Conservation (phyloP, 2,888 invertebrate species). For the Orchesella flavescens region DNA sequence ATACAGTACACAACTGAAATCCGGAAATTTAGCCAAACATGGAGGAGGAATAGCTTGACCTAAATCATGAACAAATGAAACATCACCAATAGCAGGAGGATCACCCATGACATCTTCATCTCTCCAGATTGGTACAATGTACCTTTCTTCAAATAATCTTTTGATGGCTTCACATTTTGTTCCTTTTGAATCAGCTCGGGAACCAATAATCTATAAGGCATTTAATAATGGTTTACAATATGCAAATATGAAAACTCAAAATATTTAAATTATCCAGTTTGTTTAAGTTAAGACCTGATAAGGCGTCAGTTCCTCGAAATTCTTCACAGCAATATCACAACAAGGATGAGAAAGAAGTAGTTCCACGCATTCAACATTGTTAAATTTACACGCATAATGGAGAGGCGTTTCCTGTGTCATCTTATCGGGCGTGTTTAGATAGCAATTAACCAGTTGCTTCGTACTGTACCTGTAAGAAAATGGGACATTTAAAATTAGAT, state of each 20-base stretch:
- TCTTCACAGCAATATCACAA: slow-evolving; percentile 83
- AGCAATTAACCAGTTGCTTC: slow-evolving; percentile 84
- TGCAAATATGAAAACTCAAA: background rate
- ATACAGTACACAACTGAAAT: slow-evolving; percentile 33
- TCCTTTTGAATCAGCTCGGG: slow-evolving; percentile 76
- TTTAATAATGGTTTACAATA: too few species aligned
- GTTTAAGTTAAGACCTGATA: too few species aligned
- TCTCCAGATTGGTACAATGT: slow-evolving; percentile 91
- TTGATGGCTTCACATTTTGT: slow-evolving; percentile 75
- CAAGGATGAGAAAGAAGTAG: slow-evolving; percentile 87
- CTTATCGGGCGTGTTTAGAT: slow-evolving; percentile 95
- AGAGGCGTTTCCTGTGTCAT: slow-evolving; percentile 93
- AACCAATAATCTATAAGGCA: slow-evolving; percentile 84
- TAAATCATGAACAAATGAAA: slow-evolving; percentile 75
- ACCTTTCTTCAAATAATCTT: slow-evolving; percentile 82
- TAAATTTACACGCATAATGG: slow-evolving; percentile 94
- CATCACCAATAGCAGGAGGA: slow-evolving; percentile 78
- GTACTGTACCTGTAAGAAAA: slow-evolving; percentile 73
- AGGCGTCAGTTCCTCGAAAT: slow-evolving; percentile 84
- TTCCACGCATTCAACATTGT: slow-evolving; percentile 85
- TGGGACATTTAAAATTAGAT: background rate
- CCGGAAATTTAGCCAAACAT: slow-evolving; percentile 46
- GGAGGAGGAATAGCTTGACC: slow-evolving; percentile 51
- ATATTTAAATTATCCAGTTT: too few species aligned
- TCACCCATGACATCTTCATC: slow-evolving; percentile 75